These are phyloP conservation scores for Teinopalpus imperialis DNA, from an alignment of 2,888 invertebrate genomes.

Conservation along the genomic window DNA sequence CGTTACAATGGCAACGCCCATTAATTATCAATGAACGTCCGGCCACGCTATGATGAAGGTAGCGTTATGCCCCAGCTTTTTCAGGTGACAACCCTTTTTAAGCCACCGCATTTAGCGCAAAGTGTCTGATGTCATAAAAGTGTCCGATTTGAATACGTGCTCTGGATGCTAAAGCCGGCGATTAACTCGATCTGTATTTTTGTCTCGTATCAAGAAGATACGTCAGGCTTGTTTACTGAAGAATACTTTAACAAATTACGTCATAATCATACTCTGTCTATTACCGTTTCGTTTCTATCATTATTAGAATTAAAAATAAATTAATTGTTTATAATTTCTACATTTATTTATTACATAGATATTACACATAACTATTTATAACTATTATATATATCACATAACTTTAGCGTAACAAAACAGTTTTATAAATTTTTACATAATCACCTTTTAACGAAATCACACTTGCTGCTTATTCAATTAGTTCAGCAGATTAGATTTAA, in stretches of 20 bases:
- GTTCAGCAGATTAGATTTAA: too few species aligned
- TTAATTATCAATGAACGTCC: slow-evolving; percentile 82
- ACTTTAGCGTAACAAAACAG: too few species aligned
- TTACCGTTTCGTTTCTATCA: too few species aligned
- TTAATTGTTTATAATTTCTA: not conserved
- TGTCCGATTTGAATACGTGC: slow-evolving; percentile 76
- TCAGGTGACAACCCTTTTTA: slow-evolving; percentile 82
- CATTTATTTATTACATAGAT: slow-evolving; percentile 1
- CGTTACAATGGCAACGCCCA: slow-evolving; percentile 76
- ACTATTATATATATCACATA: too few species aligned
- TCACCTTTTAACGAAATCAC: too few species aligned
- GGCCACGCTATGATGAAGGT: slow-evolving; percentile 74
- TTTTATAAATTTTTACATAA: too few species aligned
- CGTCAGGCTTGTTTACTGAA: slow-evolving; percentile 7
- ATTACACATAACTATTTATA: too few species aligned
- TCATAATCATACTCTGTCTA: not conserved
- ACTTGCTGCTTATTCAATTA: too few species aligned
- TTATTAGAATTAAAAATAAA: too few species aligned
- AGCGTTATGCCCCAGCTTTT: slow-evolving; percentile 69
- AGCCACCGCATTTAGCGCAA: slow-evolving; percentile 76
- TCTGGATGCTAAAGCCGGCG: slow-evolving; percentile 67
- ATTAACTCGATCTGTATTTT: slow-evolving; percentile 68
- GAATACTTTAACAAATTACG: slow-evolving; percentile 4
- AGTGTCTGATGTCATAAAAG: slow-evolving; percentile 80
- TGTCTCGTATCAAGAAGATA: slow-evolving; percentile 43